These are phyloP conservation scores for Sebastes vulpes DNA, from an alignment of 2,797 vertebrate species.

Conservation along the genomic window DNA sequence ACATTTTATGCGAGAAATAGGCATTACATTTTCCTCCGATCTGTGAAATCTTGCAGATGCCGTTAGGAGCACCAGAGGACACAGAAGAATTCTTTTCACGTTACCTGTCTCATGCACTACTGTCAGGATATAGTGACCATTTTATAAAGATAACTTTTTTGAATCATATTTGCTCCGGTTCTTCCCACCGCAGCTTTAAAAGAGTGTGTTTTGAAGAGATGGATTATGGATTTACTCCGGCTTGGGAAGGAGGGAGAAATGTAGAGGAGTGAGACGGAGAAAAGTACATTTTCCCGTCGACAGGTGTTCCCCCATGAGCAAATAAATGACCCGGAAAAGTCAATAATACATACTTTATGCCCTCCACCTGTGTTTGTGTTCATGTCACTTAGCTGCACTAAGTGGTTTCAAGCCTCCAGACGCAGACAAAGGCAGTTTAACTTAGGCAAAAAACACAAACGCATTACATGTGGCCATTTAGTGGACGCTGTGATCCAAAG, in stretches of 20 bases:
- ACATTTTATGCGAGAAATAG: too few species aligned
- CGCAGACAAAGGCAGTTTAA: background rate
- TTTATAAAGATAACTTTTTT: too few species aligned
- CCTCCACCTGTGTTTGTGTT: slow-evolving; percentile 64
- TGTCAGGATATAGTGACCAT: too few species aligned
- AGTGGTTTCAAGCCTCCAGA: slow-evolving; percentile 46
- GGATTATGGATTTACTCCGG: slow-evolving; percentile 33
- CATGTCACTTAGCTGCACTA: slow-evolving; percentile 49
- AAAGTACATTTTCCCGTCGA: slow-evolving; percentile 45
- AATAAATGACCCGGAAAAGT: slow-evolving; percentile 76
- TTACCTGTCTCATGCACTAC: too few species aligned
- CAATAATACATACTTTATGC: slow-evolving; percentile 53
- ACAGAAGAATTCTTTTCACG: too few species aligned
- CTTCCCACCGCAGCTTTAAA: background rate
- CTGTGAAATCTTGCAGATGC: too few species aligned
- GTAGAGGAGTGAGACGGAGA: background rate
- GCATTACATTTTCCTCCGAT: too few species aligned
- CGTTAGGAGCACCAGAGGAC: too few species aligned
- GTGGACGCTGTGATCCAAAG: slow-evolving; percentile 6
- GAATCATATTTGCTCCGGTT: too few species aligned
- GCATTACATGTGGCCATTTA: slow-evolving; percentile 15
- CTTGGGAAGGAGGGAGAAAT: background rate
- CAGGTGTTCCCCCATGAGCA: slow-evolving; percentile 76
- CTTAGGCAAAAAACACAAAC: background rate
- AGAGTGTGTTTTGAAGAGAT: background rate